phyloP scores from a whole-genome alignment of 2,113 vertebrate species.

The Emberiza fucata region DNA sequence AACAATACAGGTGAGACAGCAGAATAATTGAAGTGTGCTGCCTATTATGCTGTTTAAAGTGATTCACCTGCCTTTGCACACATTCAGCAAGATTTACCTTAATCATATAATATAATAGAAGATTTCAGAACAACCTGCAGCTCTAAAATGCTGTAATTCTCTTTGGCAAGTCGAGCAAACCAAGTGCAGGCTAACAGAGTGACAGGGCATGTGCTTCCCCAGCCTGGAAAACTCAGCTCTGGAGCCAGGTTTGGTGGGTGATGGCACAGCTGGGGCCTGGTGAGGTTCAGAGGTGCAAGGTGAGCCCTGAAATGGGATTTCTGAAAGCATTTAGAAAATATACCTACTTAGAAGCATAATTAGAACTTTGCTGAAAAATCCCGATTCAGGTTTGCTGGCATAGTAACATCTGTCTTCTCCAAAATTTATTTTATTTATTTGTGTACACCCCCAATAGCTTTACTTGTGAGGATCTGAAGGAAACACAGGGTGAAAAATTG shows the following conservation, averaged over 20 bases:
- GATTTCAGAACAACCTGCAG: conserved; percentile 29
- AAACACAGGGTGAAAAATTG: not conserved
- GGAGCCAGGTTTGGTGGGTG: not conserved
- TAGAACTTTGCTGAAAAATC: not conserved
- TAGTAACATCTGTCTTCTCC: not conserved
- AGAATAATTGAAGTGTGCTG: conserved; percentile 70
- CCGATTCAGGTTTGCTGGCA: not conserved
- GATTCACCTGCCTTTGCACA: conserved; percentile 64
- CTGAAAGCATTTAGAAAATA: not conserved
- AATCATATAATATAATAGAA: conserved; percentile 1
- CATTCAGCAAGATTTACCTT: conserved; percentile 66
- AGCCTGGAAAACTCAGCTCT: not conserved
- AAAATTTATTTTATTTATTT: not conserved
- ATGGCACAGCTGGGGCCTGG: not conserved
- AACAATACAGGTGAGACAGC: conserved; percentile 68
- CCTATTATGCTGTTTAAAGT: conserved; percentile 55
- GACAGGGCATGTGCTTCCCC: not conserved
- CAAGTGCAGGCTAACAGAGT: not conserved
- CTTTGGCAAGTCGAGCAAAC: not conserved
- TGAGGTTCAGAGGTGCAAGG: not conserved
- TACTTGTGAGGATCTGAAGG: not conserved
- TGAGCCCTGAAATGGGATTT: not conserved
- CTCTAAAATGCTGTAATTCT: not conserved
- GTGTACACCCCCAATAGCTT: not conserved
- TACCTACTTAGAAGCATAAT: not conserved